These are phyloP conservation scores for Tyrannus savana DNA, from an alignment of 2,113 vertebrate species.

Conservation along the genomic window DNA sequence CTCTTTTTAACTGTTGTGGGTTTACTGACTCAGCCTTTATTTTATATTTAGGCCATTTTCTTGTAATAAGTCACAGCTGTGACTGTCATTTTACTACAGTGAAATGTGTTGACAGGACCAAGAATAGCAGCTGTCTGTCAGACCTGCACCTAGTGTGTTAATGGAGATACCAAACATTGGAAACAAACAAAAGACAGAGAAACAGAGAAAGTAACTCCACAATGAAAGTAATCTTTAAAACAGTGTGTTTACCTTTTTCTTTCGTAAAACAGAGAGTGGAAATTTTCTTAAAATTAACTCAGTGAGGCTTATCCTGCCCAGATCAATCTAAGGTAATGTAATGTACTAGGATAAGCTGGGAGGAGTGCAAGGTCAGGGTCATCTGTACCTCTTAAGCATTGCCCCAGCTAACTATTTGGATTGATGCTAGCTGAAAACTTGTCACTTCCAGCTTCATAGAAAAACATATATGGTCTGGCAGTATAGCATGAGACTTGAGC, in stretches of 20 bases:
- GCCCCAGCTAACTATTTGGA: not conserved
- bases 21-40: constrained; percentile 51
- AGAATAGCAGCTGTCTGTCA: constrained; percentile 76
- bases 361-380: not conserved
- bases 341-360: not conserved
- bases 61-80: constrained; percentile 70
- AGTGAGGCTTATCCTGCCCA: not conserved
- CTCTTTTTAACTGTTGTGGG: constrained; percentile 36
- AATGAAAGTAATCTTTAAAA: not conserved
- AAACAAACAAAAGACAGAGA: constrained; percentile 56
- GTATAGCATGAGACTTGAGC: not conserved
- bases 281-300: not conserved
- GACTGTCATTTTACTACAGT: constrained; percentile 63
- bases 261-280: not conserved
- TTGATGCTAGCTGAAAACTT: not conserved
- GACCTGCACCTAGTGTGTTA: constrained; percentile 56
- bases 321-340: not conserved
- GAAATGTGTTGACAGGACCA: constrained; percentile 69
- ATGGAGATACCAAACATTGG: constrained; percentile 52
- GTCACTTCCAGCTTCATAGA: not conserved
- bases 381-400: not conserved
- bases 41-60: constrained; percentile 69
- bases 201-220: constrained; percentile 37
- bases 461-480: not conserved
- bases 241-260: not conserved